Percentiles rank a stretch among this genome's conserved stretches.
These are phyloP conservation scores for Buteo buteo DNA, from an alignment of 2,113 vertebrate genomes.

Conservation along the genomic window DNA sequence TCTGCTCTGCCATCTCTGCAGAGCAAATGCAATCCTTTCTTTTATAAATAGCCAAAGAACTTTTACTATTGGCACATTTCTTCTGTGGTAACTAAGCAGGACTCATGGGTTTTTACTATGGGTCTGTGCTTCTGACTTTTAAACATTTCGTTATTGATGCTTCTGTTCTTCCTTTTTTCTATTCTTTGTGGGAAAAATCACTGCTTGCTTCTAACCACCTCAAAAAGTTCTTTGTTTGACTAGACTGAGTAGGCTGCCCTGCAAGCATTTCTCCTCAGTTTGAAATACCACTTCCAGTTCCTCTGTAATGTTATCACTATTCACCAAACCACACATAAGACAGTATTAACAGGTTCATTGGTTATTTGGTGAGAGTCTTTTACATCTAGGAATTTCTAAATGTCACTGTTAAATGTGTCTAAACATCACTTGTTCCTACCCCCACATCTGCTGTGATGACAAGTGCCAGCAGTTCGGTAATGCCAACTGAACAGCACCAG, in stretches of 20 bases:
- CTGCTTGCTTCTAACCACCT: neutral
- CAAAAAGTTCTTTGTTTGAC: neutral
- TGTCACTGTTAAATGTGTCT: neutral
- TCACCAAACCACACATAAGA: neutral
- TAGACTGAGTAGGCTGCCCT: neutral
- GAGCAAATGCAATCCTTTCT: neutral
- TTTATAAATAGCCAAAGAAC: neutral
- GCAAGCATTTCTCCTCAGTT: neutral
- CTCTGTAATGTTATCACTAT: neutral
- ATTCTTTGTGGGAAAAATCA: neutral
- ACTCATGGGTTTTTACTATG: neutral
- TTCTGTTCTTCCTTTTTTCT: neutral
- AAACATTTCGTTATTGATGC: neutral
- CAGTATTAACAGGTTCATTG: neutral
- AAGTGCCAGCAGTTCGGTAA: neutral
- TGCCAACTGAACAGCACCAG: neutral
- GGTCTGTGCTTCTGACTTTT: neutral
- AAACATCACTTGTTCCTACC: neutral
- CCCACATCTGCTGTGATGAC: neutral
- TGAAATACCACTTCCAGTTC: neutral
- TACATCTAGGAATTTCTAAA: neutral
- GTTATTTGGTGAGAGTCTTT: neutral
- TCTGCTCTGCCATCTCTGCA: neutral
- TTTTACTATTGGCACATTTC: neutral
- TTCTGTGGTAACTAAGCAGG: neutral